These are phyloP conservation scores for Taeniopygia guttata DNA, from an alignment of 2,797 vertebrate genomes.

Conservation along the genomic window DNA sequence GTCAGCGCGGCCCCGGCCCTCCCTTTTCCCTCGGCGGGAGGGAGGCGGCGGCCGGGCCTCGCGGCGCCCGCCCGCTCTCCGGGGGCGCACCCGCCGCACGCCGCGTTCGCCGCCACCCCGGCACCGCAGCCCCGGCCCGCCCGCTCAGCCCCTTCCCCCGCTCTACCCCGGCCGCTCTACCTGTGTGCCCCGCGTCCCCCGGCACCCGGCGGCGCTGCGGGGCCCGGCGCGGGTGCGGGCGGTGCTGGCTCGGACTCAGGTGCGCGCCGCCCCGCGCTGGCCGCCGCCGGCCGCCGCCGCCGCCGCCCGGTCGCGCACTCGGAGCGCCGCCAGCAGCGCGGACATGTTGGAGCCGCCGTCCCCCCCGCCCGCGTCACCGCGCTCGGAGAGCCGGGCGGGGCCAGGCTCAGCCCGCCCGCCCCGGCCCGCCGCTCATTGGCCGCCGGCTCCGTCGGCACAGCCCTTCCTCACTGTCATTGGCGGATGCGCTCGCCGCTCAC, in stretches of 20 bases:
- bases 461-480: not conserved
- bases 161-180: not conserved
- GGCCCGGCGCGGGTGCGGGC: not conserved
- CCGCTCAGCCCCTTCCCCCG: not conserved
- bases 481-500: not conserved
- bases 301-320: not conserved
- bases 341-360: conserved; percentile 59
- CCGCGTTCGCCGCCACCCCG: not conserved
- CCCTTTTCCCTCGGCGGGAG: not conserved
- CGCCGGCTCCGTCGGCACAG: rapidly evolving
- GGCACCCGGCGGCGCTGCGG: not conserved
- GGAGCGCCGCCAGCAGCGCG: conserved; percentile 32
- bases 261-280: not conserved
- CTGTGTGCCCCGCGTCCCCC: not conserved
- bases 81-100: not conserved
- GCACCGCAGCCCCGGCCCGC: not conserved
- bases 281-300: not conserved
- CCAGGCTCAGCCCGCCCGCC: not conserved
- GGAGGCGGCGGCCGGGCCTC: not conserved
- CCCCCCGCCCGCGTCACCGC: conserved; percentile 42
- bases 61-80: not conserved
- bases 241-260: not conserved
- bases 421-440: not conserved
- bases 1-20: not conserved
- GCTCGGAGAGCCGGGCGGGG: not conserved